phyloP scores from a whole-genome alignment of 2,888 invertebrate genomes.

The Clitarchus hookeri region DNA sequence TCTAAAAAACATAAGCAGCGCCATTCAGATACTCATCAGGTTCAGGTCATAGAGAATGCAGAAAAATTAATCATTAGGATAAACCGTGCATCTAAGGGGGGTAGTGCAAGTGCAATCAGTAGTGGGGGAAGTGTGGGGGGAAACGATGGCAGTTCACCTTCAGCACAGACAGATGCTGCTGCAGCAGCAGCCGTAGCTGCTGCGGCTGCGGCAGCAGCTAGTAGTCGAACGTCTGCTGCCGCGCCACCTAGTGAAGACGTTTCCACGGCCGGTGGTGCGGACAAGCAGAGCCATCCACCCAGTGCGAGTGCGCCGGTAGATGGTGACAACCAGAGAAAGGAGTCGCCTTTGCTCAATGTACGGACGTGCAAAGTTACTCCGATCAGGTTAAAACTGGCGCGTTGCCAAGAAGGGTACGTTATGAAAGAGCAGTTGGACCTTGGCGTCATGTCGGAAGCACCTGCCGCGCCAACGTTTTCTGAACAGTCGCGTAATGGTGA shows the following conservation, averaged over 20 bases:
- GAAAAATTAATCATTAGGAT: constrained; percentile 80
- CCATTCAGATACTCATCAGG: constrained; percentile 47
- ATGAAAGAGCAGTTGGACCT: constrained; percentile 51
- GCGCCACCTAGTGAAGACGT: constrained; percentile 32
- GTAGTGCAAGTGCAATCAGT: constrained; percentile 51
- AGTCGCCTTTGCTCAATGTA: constrained; percentile 59
- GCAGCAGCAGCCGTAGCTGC: neutral
- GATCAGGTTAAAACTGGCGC: constrained; percentile 81
- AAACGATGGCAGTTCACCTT: constrained; percentile 22
- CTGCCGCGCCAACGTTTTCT: constrained; percentile 12
- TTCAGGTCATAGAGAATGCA: constrained; percentile 50
- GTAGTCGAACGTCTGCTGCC: constrained; percentile 44
- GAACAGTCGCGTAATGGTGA: constrained; percentile 36
- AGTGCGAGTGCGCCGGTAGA: constrained; percentile 29
- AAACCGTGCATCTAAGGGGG: constrained; percentile 56
- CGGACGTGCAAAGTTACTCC: constrained; percentile 74
- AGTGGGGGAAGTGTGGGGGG: constrained; percentile 46
- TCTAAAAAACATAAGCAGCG: constrained; percentile 59
- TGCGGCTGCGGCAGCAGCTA: neutral
- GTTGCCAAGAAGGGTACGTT: constrained; percentile 75
- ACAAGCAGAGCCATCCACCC: neutral
- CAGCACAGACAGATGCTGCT: constrained; percentile 15
- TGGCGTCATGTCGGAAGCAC: neutral
- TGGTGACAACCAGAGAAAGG: constrained; percentile 36
- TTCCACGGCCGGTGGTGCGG: constrained; percentile 30